Evolutionary conservation across 2,113 vertebrate species (phyloP), one percentile per base, ranked within the genome.

Genomic region (Cyanistes caeruleus): DNA sequence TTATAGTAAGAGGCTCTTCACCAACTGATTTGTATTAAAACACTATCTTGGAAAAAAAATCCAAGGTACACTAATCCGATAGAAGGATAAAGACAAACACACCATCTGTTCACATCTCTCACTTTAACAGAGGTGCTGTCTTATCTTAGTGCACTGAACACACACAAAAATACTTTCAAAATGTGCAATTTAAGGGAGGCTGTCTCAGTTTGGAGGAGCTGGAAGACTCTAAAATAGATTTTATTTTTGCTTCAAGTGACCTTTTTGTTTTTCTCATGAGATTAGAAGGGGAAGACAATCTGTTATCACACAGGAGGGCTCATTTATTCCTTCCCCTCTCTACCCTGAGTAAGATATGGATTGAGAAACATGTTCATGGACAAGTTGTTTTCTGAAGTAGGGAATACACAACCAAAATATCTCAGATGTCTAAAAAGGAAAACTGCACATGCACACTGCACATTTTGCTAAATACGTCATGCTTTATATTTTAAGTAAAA

Each of bases 1-100:
- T 96, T 83, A 78, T 89, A 92, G 93, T 96, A 97, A 96, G 97
- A 97, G 91, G 95, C 96, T 97, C 97, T 97, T 96, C 94, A 96
- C 93, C 94, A 96, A 96, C 96, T 80, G 88, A 97, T 97, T 95
- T 95, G 93, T 96, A 97, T 97, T 97, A 97, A 97, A 97, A 97
- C 96, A 95, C 95, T 96, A 86, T 95, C 95, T 97, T 95, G 86
- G 96, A 87, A 94, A 95, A 89, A 89, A 95, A 87, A 95, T 89
- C 97, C 96, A 96, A 97, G 84, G 96, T 95, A 96, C 90, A 77
- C 82, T 97, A 98, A 98, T 96, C 97, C 92, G 94, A 97, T 95
- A 95, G 96, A 97, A 96, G 97, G 97, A 97, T 97, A 96, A 97
- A 97, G 95, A 91, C 90, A 96, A 84, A 89, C 79, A 59, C 68